phyloP scores from a whole-genome alignment of 2,113 vertebrate genomes.

The Cheilinus undulatus region DNA sequence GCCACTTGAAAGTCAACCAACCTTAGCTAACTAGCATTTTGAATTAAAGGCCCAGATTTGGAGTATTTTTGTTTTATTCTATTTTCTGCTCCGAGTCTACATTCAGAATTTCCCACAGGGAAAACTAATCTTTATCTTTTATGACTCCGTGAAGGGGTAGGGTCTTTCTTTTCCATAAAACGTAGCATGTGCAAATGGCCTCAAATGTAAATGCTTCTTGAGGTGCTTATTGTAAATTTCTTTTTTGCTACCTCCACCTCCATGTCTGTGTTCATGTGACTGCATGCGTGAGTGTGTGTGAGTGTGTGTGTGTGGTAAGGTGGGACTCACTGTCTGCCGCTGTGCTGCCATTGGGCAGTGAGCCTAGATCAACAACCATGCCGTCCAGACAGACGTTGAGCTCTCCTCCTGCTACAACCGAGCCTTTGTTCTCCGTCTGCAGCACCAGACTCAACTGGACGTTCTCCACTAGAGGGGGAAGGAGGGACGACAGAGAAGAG shows the following conservation, averaged over 20 bases:
- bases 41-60: not conserved
- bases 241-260: not conserved
- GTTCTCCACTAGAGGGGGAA: conserved; percentile 91
- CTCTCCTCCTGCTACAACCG: conserved; percentile 92
- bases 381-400: conserved; percentile 96
- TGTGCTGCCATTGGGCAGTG: conserved; percentile 88
- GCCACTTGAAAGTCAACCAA: no score
- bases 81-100: not conserved
- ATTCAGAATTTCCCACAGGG: not conserved
- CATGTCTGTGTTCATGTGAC: not conserved
- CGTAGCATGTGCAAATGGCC: not conserved
- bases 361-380: conserved; percentile 93
- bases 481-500: not conserved
- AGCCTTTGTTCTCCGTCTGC: conserved; percentile 96
- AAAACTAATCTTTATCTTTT: not conserved
- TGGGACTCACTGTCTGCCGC: conserved; percentile 91
- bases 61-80: not conserved
- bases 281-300: conserved; percentile 32
- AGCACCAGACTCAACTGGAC: conserved; percentile 94
- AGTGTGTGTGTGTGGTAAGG: conserved; percentile 50
- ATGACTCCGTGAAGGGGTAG: not conserved
- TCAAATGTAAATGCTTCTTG: not conserved
- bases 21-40: no score
- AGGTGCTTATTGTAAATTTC: not conserved
- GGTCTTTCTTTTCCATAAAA: not conserved